phyloP scores from a whole-genome alignment of 2,888 invertebrate genomes.

The Lithophane semibrunnea region DNA sequence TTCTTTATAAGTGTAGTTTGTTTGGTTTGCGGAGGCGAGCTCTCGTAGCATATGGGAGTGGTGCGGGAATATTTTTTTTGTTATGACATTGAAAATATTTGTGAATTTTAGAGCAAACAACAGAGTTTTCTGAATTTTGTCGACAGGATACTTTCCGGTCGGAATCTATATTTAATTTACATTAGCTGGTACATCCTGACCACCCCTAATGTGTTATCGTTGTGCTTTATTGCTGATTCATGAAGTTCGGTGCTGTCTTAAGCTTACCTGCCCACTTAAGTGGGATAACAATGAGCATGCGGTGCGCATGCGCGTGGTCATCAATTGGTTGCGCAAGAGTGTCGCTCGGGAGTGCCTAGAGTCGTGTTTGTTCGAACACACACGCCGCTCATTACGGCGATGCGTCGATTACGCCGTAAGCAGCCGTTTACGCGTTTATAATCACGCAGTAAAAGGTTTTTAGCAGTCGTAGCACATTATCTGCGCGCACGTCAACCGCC shows the following conservation, averaged over 20 bases:
- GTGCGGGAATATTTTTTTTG: slow-evolving; percentile 62
- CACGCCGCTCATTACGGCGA: slow-evolving; percentile 65
- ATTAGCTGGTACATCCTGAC: slow-evolving; percentile 66
- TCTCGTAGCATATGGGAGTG: slow-evolving; percentile 77
- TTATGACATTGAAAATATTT: slow-evolving; percentile 66
- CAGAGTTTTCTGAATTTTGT: slow-evolving; percentile 66
- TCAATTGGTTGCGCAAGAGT: slow-evolving; percentile 67
- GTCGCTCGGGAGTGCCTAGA: slow-evolving; percentile 40
- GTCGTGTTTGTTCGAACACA: slow-evolving; percentile 55
- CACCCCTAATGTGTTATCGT: slow-evolving; percentile 75
- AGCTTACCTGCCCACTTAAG: slow-evolving; percentile 76
- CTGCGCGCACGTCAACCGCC: slow-evolving; percentile 47
- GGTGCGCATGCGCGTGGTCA: slow-evolving; percentile 48
- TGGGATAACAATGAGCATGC: slow-evolving; percentile 72
- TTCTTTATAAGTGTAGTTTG: slow-evolving; percentile 84
- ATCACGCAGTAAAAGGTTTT: slow-evolving; percentile 64
- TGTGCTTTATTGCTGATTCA: slow-evolving; percentile 75
- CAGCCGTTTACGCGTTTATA: slow-evolving; percentile 64
- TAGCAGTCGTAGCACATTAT: slow-evolving; percentile 54
- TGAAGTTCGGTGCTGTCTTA: slow-evolving; percentile 68
- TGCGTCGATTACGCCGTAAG: slow-evolving; percentile 66
- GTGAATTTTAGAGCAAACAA: slow-evolving; percentile 65
- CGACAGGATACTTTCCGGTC: slow-evolving; percentile 67
- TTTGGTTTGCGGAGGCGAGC: slow-evolving; percentile 83
- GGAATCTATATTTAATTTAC: slow-evolving; percentile 61